Evolutionary conservation across 2,113 vertebrate species (phyloP).

Genomic region (Pycnonotus jocosus): DNA sequence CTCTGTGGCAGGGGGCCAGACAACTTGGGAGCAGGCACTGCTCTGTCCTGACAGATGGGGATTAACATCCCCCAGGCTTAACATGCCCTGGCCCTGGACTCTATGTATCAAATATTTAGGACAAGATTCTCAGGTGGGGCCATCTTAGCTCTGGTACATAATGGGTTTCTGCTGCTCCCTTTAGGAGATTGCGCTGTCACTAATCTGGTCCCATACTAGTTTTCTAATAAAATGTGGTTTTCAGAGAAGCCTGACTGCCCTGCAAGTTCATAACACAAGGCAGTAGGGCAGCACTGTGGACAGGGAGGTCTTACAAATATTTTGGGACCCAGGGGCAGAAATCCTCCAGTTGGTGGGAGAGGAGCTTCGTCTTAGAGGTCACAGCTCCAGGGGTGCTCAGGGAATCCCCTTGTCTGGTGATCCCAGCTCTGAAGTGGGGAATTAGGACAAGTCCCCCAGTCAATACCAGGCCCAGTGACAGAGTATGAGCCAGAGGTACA

Average conservation of each 20-base stretch:
- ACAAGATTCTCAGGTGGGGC: background rate
- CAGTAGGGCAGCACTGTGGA: background rate
- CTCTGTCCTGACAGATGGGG: slow-evolving; percentile 38
- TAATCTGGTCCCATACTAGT: background rate
- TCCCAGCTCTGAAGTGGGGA: background rate
- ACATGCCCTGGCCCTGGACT: background rate
- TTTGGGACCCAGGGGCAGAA: background rate
- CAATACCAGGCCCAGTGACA: background rate
- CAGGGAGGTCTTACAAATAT: background rate
- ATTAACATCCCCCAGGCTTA: background rate
- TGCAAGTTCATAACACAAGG: background rate
- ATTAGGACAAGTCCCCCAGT: background rate
- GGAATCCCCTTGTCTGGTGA: background rate
- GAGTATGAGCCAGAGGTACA: background rate
- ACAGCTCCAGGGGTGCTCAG: background rate
- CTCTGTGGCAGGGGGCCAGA: slow-evolving; percentile 29
- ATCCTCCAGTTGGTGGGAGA: background rate
- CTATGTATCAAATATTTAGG: background rate
- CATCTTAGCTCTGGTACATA: background rate
- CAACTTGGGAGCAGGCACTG: slow-evolving; percentile 20
- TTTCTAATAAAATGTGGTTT: background rate
- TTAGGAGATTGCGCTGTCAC: background rate
- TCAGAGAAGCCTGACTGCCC: background rate
- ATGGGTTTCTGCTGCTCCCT: background rate
- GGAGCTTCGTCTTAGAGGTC: background rate